phyloP scores from a whole-genome alignment of 2,888 invertebrate genomes.

The Pteria penguin region DNA sequence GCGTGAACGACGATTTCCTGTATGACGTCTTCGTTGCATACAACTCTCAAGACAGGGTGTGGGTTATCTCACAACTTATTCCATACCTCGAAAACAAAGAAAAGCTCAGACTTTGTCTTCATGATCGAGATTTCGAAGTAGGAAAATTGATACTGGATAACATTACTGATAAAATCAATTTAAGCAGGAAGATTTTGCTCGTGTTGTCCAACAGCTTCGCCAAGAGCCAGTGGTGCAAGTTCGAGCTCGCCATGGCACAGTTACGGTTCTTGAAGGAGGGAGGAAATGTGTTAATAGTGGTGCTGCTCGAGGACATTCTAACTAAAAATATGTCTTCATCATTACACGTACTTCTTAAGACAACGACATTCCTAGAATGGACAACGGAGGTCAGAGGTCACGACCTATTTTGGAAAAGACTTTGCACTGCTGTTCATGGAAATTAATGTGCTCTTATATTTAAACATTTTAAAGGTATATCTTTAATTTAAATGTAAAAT shows the following conservation, averaged over 20 bases:
- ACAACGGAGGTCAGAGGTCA: constrained; percentile 54
- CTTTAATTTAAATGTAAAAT: too few relatives aligned
- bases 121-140: constrained; percentile 87
- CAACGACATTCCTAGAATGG: constrained; percentile 87
- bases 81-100: constrained; percentile 84
- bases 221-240: constrained; percentile 87
- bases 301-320: constrained; percentile 86
- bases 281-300: constrained; percentile 85
- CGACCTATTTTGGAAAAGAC: constrained; percentile 44
- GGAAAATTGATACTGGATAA: constrained; percentile 87
- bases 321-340: constrained; percentile 84
- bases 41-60: constrained; percentile 84
- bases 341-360: constrained; percentile 85
- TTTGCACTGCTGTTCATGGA: constrained; percentile 10
- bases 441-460: too few relatives aligned
- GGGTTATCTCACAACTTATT: constrained; percentile 85
- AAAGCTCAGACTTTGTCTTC: constrained; percentile 83
- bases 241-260: constrained; percentile 87
- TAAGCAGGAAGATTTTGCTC: constrained; percentile 84
- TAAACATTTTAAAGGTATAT: too few relatives aligned
- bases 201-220: constrained; percentile 85
- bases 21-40: constrained; percentile 88
- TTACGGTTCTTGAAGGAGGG: constrained; percentile 79
- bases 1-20: constrained; percentile 62
- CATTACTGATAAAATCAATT: constrained; percentile 86